Evolutionary conservation across 2,888 invertebrate genomes (phyloP).

Genomic region (Holacanthella duospinosa): DNA sequence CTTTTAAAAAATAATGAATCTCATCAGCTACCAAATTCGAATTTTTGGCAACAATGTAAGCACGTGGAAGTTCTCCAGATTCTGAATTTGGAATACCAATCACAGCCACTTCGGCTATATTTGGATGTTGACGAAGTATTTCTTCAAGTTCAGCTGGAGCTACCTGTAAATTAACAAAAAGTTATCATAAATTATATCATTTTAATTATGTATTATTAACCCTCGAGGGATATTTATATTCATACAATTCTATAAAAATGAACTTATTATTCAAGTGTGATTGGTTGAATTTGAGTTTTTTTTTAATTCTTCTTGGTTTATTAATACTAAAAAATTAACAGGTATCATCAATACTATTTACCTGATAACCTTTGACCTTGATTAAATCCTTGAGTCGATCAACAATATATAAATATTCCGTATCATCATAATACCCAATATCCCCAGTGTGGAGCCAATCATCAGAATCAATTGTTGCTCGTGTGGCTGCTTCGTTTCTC

Average conservation of each 20-base stretch:
- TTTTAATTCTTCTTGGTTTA: too few relatives aligned
- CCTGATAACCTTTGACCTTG: constrained; percentile 76
- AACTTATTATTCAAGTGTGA: too few relatives aligned
- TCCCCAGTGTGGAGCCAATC: constrained; percentile 68
- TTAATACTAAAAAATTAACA: too few relatives aligned
- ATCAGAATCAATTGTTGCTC: constrained; percentile 58
- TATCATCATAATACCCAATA: constrained; percentile 28
- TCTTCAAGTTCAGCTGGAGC: constrained; percentile 79
- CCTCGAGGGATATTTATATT: too few relatives aligned
- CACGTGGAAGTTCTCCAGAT: constrained; percentile 65
- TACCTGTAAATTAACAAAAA: constrained; percentile 50
- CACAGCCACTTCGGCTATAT: constrained; percentile 68
- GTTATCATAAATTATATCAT: neutral
- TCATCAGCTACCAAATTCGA: constrained; percentile 46
- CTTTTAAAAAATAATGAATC: constrained; percentile 53
- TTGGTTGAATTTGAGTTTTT: too few relatives aligned
- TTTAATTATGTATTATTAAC: neutral
- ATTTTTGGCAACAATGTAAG: constrained; percentile 55
- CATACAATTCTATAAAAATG: too few relatives aligned
- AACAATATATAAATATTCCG: constrained; percentile 28
- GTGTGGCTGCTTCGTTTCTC: constrained; percentile 62
- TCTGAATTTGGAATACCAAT: constrained; percentile 59
- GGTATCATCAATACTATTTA: too few relatives aligned
- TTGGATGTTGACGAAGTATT: constrained; percentile 58
- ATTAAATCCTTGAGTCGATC: constrained; percentile 60